Base-by-base conservation (phyloP, 2,113 vertebrate genomes). In the Choloepus hoffmanni region DNA sequence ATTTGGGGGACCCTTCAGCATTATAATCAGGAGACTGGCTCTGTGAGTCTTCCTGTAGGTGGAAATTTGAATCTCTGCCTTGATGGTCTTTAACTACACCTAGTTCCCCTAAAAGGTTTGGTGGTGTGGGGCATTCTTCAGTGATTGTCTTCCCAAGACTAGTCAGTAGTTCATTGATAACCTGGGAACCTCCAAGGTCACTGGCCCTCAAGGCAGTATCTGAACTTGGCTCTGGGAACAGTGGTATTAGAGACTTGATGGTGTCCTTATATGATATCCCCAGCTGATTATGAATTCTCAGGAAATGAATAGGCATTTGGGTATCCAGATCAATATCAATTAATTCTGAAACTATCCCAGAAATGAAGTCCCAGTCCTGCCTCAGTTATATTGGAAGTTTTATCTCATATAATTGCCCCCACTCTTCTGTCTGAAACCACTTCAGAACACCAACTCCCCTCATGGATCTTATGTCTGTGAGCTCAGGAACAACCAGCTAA, bases 31-130 rank as follows among this genome's bases (percentile, higher is more conserved):
- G n/a, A n/a, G n/a, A n/a, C n/a, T n/a, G n/a, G n/a, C n/a, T n/a
- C n/a, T n/a, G n/a, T n/a, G n/a, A n/a, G n/a, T n/a, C n/a, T n/a
- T n/a, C n/a, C n/a, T n/a, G n/a, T n/a, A n/a, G n/a, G n/a, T n/a
- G n/a, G n/a, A n/a, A n/a, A n/a, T n/a, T n/a, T n/a, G n/a, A n/a
- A n/a, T n/a, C n/a, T n/a, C n/a, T n/a, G n/a, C n/a, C n/a, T n/a
- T n/a, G n/a, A n/a, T n/a, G n/a, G n/a, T 68, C 18, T 74, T 62
- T 16, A 19, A 9, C 4, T 33, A 76, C 33, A 50, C 53, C 36
- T 76, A 45, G 2, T 4, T 0, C 1, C 48, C 5, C 18, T 43
- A 68, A 2, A 1, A 23, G 12, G 36, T 43, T 45, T 45, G 45
- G 40, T n/a, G n/a, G n/a, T n/a, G n/a, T n/a, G n/a, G n/a, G n/a